Percentiles rank a stretch among this genome's conserved stretches.
phyloP scores from a whole-genome alignment of 2,888 invertebrate species.

The Tridacna crocea region DNA sequence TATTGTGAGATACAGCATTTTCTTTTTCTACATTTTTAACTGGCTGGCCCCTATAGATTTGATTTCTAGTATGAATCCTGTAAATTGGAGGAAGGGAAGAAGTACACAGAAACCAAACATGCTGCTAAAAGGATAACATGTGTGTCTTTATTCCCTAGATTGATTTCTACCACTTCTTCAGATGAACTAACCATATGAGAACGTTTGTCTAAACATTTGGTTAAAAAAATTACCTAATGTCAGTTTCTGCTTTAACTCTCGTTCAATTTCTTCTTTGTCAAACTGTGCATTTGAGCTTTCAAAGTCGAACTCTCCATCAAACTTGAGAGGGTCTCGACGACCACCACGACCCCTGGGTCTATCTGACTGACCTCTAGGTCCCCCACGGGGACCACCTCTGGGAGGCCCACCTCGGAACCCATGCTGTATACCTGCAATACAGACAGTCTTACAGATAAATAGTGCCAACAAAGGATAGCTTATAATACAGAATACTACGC shows the following conservation, averaged over 20 bases:
- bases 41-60: too few relatives aligned
- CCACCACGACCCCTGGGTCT: constrained; percentile 65
- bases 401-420: constrained; percentile 56
- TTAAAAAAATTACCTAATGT: constrained; percentile 67
- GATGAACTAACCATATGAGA: neutral
- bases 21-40: too few relatives aligned
- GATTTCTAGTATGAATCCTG: too few relatives aligned
- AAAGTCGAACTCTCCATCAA: constrained; percentile 99
- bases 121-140: too few relatives aligned
- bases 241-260: constrained; percentile 88
- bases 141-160: too few relatives aligned
- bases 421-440: neutral
- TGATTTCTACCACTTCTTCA: too few relatives aligned
- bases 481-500: too few relatives aligned
- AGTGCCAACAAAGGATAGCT: too few relatives aligned
- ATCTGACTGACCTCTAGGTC: constrained; percentile 58
- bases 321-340: constrained; percentile 88
- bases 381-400: constrained; percentile 53
- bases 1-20: too few relatives aligned
- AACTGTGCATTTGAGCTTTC: constrained; percentile 99
- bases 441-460: too few relatives aligned
- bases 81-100: too few relatives aligned
- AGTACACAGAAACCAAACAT: too few relatives aligned
- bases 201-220: neutral
- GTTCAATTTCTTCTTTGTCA: constrained; percentile 90